Conservation (phyloP, 2,888 invertebrate species). For the Eristalis arbustorum region DNA sequence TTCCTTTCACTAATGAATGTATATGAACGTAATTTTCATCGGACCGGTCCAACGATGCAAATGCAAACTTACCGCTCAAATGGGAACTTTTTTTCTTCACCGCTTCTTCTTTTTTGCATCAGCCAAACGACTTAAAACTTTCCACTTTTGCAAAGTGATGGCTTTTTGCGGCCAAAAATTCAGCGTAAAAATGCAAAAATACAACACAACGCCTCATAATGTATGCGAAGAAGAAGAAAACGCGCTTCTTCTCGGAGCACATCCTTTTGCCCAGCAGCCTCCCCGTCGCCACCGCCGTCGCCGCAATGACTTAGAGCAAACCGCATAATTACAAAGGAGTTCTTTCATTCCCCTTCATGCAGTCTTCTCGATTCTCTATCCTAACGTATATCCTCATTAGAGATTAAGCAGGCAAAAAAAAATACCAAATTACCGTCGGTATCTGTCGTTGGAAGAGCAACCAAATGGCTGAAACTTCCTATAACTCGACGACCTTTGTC, state of each 20-base stretch:
- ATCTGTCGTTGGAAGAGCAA: conserved; percentile 44
- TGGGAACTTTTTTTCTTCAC: conserved; percentile 19
- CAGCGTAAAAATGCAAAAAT: conserved; percentile 63
- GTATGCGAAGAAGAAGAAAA: conserved; percentile 57
- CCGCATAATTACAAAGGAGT: conserved; percentile 62
- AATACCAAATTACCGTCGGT: conserved; percentile 40
- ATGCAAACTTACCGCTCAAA: conserved; percentile 43
- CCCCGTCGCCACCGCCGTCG: neutral
- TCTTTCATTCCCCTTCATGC: conserved; percentile 12
- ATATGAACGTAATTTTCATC: conserved; percentile 57
- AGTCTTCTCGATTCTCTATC: conserved; percentile 19
- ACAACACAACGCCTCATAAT: conserved; percentile 63
- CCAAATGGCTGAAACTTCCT: conserved; percentile 50
- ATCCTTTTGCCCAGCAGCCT: conserved; percentile 15
- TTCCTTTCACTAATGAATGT: conserved; percentile 52
- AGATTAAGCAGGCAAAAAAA: conserved; percentile 39
- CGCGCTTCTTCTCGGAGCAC: conserved; percentile 20
- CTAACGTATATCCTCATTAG: conserved; percentile 61
- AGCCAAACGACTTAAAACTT: conserved; percentile 61
- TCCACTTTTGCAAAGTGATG: conserved; percentile 49
- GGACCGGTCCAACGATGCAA: conserved; percentile 40
- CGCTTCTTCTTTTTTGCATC: neutral
- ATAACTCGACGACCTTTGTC: conserved; percentile 54
- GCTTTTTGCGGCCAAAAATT: conserved; percentile 39
- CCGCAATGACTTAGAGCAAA: conserved; percentile 44